Evolutionary conservation across 2,888 invertebrate species (phyloP).

Genomic region (Sylvicola fuscatus): DNA sequence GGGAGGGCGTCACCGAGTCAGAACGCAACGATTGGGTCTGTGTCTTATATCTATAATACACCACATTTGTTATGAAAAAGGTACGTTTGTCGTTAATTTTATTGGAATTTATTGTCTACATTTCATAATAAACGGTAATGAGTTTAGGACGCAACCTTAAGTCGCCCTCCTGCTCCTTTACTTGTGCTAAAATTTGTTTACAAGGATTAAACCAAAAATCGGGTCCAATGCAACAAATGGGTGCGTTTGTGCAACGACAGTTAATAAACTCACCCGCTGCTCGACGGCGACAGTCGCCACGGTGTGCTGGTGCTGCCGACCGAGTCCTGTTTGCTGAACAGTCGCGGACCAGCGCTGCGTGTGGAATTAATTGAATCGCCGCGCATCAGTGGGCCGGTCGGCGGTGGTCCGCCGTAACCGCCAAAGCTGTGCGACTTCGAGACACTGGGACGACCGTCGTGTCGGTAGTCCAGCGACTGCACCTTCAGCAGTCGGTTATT

Average conservation of each 20-base stretch:
- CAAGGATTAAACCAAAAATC: too few species aligned
- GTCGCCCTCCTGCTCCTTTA: too few species aligned
- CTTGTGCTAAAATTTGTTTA: too few species aligned
- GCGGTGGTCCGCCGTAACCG: conserved; percentile 41
- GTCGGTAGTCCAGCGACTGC: conserved; percentile 15
- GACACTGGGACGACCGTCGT: conserved; percentile 31
- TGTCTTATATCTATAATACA: conserved; percentile 22
- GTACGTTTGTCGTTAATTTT: too few species aligned
- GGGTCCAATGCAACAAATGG: too few species aligned
- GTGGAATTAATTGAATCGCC: conserved; percentile 44
- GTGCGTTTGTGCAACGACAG: background rate
- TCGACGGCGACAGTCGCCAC: conserved; percentile 25
- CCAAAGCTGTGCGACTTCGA: conserved; percentile 80
- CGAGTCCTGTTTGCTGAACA: conserved; percentile 50
- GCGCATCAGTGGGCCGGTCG: conserved; percentile 26
- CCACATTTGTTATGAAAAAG: conserved; percentile 2
- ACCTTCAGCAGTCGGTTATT: conserved; percentile 23
- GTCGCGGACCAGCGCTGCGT: conserved; percentile 35
- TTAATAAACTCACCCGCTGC: conserved; percentile 22
- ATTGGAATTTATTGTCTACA: too few species aligned
- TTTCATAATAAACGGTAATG: too few species aligned
- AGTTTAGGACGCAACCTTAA: too few species aligned
- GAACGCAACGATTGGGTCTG: conserved; percentile 30
- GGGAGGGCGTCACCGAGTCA: conserved; percentile 60
- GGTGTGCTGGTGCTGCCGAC: conserved; percentile 18